These are phyloP conservation scores for Drosophila setifemur DNA, from an alignment of 1,140 invertebrate genomes.

Conservation along the genomic window DNA sequence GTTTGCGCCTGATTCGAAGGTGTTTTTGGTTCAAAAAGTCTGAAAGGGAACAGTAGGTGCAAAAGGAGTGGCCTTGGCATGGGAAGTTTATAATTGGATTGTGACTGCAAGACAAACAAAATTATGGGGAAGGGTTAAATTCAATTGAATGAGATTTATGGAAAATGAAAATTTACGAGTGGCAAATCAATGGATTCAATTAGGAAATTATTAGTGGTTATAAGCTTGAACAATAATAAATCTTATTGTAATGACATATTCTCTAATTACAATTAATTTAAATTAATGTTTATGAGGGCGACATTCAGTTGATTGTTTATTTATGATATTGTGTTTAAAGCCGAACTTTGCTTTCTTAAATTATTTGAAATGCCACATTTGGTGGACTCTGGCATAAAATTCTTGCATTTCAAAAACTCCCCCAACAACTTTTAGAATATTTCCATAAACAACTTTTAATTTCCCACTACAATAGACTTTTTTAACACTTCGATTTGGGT, in stretches of 20 bases:
- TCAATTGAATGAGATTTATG: constrained; percentile 3
- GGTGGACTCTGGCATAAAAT: too few relatives aligned
- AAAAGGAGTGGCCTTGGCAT: constrained; percentile 10
- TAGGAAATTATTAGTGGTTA: neutral
- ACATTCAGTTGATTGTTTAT: neutral
- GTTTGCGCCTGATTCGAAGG: constrained; percentile 1
- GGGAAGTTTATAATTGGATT: neutral
- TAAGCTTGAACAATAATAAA: constrained; percentile 6
- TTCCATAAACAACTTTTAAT: too few relatives aligned
- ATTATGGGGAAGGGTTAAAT: neutral
- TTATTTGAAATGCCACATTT: too few relatives aligned
- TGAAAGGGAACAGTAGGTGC: neutral
- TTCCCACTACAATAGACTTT: neutral
- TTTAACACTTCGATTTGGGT: constrained; percentile 21
- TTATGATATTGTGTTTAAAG: neutral
- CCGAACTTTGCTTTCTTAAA: too few relatives aligned
- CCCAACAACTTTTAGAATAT: too few relatives aligned
- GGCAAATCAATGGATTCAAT: constrained; percentile 5
- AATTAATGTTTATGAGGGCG: constrained; percentile 9
- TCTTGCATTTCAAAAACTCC: too few relatives aligned
- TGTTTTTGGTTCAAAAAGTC: neutral
- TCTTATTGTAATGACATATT: neutral
- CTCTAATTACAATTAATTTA: neutral
- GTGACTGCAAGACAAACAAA: neutral
- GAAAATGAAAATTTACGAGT: neutral